Conservation (phyloP, 2,888 invertebrate species). For the Anthophora plumipes region DNA sequence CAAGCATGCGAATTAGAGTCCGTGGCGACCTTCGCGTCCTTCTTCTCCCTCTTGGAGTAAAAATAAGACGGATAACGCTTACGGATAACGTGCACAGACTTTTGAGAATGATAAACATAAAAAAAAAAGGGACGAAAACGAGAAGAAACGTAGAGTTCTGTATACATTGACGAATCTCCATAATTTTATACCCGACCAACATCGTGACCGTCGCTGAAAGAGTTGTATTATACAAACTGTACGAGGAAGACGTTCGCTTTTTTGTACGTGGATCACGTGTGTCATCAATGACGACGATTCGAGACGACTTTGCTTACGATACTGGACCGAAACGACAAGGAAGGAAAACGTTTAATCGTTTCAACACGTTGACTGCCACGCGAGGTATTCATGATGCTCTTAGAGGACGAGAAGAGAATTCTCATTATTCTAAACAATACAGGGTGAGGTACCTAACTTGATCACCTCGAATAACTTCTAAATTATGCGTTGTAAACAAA, state of each 20-base stretch:
- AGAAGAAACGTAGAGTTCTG: background rate
- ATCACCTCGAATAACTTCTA: too few species aligned
- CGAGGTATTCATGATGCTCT: too few species aligned
- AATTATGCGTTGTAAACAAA: too few species aligned
- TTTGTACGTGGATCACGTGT: conserved; percentile 31
- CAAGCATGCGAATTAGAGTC: conserved; percentile 44
- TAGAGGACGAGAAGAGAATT: too few species aligned
- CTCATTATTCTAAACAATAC: too few species aligned
- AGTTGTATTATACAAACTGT: conserved; percentile 21
- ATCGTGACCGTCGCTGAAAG: conserved; percentile 36
- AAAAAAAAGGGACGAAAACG: conserved; percentile 6
- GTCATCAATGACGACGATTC: background rate
- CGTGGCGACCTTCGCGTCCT: conserved; percentile 56
- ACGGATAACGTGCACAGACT: conserved; percentile 53
- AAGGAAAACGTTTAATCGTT: background rate
- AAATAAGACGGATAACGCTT: conserved; percentile 52
- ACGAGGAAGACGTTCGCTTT: background rate
- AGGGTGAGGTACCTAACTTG: too few species aligned
- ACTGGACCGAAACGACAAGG: conserved; percentile 8
- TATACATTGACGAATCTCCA: conserved; percentile 43
- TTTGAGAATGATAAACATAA: background rate
- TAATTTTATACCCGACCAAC: conserved; percentile 46
- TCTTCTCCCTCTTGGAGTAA: conserved; percentile 9
- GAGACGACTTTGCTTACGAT: conserved; percentile 13
- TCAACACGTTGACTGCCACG: too few species aligned